Percentiles rank a stretch among this genome's conserved stretches.
Evolutionary conservation across 2,113 vertebrate species (phyloP).

Genomic region (Diadophis punctatus): DNA sequence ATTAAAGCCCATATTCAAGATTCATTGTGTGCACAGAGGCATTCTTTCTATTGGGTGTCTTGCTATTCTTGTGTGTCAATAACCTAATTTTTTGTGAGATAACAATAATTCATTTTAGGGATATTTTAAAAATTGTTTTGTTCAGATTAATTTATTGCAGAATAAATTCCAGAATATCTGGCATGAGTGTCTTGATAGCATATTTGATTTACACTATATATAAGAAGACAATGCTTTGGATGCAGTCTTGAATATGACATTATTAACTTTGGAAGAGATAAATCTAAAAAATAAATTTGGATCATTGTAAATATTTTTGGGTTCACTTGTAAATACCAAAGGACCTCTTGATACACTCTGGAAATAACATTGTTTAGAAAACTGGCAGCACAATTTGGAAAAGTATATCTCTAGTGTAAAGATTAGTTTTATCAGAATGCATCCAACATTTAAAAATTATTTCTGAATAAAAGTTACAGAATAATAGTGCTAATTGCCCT

Average conservation of each 20-base stretch:
- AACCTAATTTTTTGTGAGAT: conserved; percentile 10
- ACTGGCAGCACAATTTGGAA: background rate
- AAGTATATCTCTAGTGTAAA: background rate
- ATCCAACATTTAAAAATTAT: too few species aligned
- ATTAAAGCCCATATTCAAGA: conserved; percentile 26
- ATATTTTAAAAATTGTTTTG: background rate
- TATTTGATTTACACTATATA: background rate
- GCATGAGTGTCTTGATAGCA: background rate
- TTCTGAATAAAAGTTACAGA: too few species aligned
- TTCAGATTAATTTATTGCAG: background rate
- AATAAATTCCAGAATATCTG: background rate
- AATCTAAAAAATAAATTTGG: background rate
- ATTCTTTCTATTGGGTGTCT: conserved; percentile 50
- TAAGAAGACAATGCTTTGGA: background rate
- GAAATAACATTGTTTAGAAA: too few species aligned
- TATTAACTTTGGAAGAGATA: background rate
- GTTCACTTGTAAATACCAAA: background rate
- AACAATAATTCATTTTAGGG: background rate
- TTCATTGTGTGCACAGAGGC: conserved; percentile 16
- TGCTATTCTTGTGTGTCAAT: conserved; percentile 56
- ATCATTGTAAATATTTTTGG: background rate
- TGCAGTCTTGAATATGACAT: background rate
- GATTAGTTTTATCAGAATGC: too few species aligned
- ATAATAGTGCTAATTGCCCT: background rate
- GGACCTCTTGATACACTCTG: too few species aligned